Base-by-base conservation (phyloP, 2,113 vertebrate genomes). In the Lutjanus erythropterus region DNA sequence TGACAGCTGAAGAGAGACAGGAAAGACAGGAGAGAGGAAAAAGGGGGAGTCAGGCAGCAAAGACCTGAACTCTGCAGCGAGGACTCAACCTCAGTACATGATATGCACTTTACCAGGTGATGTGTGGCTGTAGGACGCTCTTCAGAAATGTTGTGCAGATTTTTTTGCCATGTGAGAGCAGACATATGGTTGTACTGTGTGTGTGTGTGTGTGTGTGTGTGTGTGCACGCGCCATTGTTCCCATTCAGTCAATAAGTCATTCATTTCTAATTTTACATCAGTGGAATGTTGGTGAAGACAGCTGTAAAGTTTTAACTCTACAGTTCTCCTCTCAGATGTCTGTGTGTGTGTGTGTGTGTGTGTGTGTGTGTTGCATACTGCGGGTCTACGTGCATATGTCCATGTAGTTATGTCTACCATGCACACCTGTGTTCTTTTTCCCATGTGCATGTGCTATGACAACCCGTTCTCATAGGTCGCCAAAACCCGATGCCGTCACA, bases 191-290 rank as follows among this genome's bases (percentile, higher is more conserved):
- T n/a, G 5, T 47, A 2, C 18, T 33, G 44, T 37, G 47, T 62
- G 59, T 61, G 58, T 61, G 58, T 23, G 33, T 39, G 52, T 55
- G 23, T 53, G 25, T 27, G 49, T 65, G 61, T 50, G 44, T 52
- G 71, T 41, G 60, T 23, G 53, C 16, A 9, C 9, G 6, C 31
- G 49, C 33, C 55, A 80, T 72, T 60, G 60, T 83, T 78, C 14
- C 46, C 7, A 46, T 59, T 71, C n/a, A 31, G 46, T 66, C n/a
- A 42, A 21, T 42, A 29, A 25, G 29, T 60, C 76, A 71, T 52
- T 64, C 27, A 53, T 52, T 59, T 85, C 86, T 83, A 79, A 66
- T 83, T 82, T 85, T 83, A 88, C 41, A 70, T 55, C 33, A 44
- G 0, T 25, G 6, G 41, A 27, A 53, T 41, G 16, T 35, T 31